Conservation (phyloP, 1,140 invertebrate genomes). For the Galleria mellonella region DNA sequence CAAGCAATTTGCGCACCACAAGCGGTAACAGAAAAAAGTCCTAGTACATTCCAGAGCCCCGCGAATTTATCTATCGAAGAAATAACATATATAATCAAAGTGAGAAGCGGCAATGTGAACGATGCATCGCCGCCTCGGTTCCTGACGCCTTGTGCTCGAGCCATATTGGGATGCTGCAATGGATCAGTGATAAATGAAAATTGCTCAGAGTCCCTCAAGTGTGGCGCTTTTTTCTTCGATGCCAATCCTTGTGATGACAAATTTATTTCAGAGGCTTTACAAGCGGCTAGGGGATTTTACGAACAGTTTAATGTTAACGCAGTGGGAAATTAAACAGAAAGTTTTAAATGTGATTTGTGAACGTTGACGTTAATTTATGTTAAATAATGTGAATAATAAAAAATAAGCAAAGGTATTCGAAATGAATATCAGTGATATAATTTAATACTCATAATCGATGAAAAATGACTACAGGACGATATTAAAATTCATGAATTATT, state of each 20-base stretch:
- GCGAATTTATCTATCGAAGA: slow-evolving; percentile 40
- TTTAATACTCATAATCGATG: too few relatives aligned
- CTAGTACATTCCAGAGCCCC: slow-evolving; percentile 13
- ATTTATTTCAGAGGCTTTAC: slow-evolving; percentile 43
- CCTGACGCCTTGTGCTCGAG: slow-evolving; percentile 50
- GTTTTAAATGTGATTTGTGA: too few relatives aligned
- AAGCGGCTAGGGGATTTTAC: slow-evolving; percentile 48
- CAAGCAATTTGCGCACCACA: slow-evolving; percentile 24
- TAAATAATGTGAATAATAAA: too few relatives aligned
- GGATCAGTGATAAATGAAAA: slow-evolving; percentile 36
- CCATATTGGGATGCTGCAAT: slow-evolving; percentile 51
- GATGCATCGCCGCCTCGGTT: slow-evolving; percentile 17
- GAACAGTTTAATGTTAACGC: slow-evolving; percentile 29
- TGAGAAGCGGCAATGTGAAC: slow-evolving; percentile 21
- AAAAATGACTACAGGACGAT: too few relatives aligned
- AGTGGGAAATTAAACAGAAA: background rate
- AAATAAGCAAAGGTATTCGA: too few relatives aligned
- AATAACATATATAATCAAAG: slow-evolving; percentile 38
- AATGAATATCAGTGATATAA: too few relatives aligned
- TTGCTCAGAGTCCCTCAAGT: slow-evolving; percentile 47
- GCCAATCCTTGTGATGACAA: slow-evolving; percentile 57
- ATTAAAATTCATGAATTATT: too few relatives aligned
- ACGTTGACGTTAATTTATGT: too few relatives aligned
- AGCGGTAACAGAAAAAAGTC: slow-evolving; percentile 4
- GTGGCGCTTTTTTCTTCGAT: slow-evolving; percentile 59